These are phyloP conservation scores for Diogma glabrata DNA, from an alignment of 2,888 invertebrate genomes.

Conservation along the genomic window DNA sequence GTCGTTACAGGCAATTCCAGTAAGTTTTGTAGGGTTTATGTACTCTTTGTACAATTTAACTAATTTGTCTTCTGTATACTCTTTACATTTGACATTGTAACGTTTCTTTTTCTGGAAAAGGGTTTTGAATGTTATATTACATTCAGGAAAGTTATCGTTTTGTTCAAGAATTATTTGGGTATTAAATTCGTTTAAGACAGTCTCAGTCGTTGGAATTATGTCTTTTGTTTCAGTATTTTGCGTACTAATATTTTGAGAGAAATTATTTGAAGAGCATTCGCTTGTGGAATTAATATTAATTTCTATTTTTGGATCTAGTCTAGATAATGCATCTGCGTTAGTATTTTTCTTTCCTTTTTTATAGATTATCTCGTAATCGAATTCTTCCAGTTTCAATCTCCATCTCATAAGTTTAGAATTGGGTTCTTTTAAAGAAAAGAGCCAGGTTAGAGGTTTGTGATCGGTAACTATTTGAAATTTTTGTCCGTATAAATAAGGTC, in stretches of 20 bases:
- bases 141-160: background rate
- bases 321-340: background rate
- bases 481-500: background rate
- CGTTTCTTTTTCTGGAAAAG: background rate
- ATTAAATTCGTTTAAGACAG: background rate
- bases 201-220: background rate
- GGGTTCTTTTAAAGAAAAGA: background rate
- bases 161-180: background rate
- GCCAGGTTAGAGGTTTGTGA: background rate
- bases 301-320: background rate
- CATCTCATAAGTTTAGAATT: background rate
- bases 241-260: no score
- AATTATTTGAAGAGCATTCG: no score
- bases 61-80: background rate
- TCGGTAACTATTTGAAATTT: conserved; percentile 12
- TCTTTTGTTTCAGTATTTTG: background rate
- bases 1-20: background rate
- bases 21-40: background rate
- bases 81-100: background rate
- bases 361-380: background rate
- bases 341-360: background rate
- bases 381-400: background rate
- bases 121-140: no score
- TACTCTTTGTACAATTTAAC: background rate
- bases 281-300: background rate